Base-by-base conservation (phyloP, 2,888 invertebrate species). In the Amaurobius ferox region DNA sequence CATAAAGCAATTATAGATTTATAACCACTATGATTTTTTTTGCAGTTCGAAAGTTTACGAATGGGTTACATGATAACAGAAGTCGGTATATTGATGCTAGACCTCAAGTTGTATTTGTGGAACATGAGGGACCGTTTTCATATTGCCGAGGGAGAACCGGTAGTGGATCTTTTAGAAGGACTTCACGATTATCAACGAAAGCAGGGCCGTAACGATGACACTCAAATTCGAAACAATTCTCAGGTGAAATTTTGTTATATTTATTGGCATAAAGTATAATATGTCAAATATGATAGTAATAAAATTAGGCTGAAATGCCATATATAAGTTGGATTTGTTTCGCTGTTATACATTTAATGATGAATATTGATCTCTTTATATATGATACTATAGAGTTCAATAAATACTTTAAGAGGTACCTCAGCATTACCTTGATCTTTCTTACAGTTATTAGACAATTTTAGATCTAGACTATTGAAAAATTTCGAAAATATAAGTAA, bases 41-140 rank as follows among this genome's bases (percentile, higher is more conserved):
- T 78, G 23, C 68, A 88, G 88, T 88, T 88, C 32, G 74, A 83
- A 19, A 88, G 86, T 62, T 61, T 88, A 28, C 76, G 83, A 26
- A 67, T 88, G 78, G 88, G 88, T n/a, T 88, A 87, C 66, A 30
- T 85, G 70, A 72, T 86, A 28, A 87, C 88, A 23, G 87, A 87
- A 32, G 67, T 85, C 16, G 73, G 77, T 23, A 19, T 67, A 23
- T 40, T 88, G n/a, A 73, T 88, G 73, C 76, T 66, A 28, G 83
- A 88, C 40, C 61, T 87, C 16, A 80, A 74, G 39, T 16, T 35
- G 6, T 78, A 86, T 71, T 40, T 88, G 32, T 76, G 79, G 78
- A 77, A 81, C 35, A 87, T 85, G 72, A 85, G 76, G 62, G 79
- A 78, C 44, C 83, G 70, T 19, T 76, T 88, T 44, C 87, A 83